Conservation (phyloP, 2,113 vertebrate species). For the Lagopus leucura region DNA sequence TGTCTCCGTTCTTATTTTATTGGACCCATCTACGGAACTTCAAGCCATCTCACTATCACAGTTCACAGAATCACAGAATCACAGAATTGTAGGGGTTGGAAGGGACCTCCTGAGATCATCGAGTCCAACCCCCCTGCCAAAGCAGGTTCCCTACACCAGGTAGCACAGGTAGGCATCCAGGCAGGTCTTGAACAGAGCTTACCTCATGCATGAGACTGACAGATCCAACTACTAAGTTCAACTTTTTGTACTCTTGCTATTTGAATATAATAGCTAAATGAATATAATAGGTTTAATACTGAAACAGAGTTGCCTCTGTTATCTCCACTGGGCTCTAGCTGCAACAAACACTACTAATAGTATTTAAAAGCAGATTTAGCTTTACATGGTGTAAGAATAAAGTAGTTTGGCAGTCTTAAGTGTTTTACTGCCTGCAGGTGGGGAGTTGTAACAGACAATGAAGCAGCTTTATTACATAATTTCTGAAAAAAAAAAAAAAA, state of each 20-base stretch:
- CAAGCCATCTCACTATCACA: not conserved
- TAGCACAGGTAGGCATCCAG: too few species aligned
- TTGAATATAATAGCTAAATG: not conserved
- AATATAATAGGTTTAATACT: not conserved
- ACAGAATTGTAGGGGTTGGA: too few species aligned
- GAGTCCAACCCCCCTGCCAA: too few species aligned
- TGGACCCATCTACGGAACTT: not conserved
- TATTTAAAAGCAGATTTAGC: not conserved
- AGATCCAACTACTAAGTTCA: not conserved
- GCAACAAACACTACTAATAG: not conserved
- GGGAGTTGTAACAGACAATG: conserved; percentile 31
- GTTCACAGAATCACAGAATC: too few species aligned
- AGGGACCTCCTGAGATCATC: too few species aligned
- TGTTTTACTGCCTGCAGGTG: not conserved
- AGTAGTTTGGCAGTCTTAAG: not conserved
- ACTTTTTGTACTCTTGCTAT: too few species aligned
- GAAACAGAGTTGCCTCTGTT: not conserved
- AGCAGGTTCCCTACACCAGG: too few species aligned
- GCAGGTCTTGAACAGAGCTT: too few species aligned
- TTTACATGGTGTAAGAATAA: not conserved
- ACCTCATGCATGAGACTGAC: not conserved
- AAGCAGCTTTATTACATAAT: not conserved
- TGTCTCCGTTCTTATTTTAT: not conserved
- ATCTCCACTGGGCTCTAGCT: not conserved
- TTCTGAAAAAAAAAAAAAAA: not conserved